phyloP scores from a whole-genome alignment of 1,140 invertebrate species.

The Bombus turneri region DNA sequence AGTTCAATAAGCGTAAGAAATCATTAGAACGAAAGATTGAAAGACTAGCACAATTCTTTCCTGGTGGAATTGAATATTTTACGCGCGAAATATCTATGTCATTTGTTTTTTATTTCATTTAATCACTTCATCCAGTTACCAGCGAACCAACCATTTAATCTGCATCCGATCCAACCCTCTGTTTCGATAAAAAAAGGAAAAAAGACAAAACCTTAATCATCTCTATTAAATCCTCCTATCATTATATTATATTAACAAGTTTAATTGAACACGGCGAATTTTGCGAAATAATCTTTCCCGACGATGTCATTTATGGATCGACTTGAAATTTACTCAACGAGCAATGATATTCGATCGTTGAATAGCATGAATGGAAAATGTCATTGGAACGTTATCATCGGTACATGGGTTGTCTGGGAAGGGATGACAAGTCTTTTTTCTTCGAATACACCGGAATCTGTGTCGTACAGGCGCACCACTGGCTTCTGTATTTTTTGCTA shows the following conservation, averaged over 20 bases:
- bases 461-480: not conserved
- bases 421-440: not conserved
- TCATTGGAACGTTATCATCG: not conserved
- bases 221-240: not conserved
- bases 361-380: slow-evolving; percentile 1
- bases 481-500: slow-evolving; percentile 17
- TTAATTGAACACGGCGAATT: not conserved
- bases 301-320: not conserved
- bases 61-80: not conserved
- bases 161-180: not conserved
- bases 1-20: too few species aligned
- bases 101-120: not conserved
- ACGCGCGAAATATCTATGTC: not conserved
- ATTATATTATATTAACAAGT: not conserved
- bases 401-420: too few species aligned
- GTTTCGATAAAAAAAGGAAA: too few species aligned
- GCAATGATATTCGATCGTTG: not conserved
- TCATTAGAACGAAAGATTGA: too few species aligned
- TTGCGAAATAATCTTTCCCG: not conserved
- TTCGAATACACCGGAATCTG: not conserved
- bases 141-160: slow-evolving; percentile 8
- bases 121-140: not conserved
- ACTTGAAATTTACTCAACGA: not conserved
- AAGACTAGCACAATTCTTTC: not conserved
- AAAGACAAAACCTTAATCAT: too few species aligned